Evolutionary conservation across 1,140 invertebrate genomes (phyloP).

Genomic region (Diorhabda sublineata): DNA sequence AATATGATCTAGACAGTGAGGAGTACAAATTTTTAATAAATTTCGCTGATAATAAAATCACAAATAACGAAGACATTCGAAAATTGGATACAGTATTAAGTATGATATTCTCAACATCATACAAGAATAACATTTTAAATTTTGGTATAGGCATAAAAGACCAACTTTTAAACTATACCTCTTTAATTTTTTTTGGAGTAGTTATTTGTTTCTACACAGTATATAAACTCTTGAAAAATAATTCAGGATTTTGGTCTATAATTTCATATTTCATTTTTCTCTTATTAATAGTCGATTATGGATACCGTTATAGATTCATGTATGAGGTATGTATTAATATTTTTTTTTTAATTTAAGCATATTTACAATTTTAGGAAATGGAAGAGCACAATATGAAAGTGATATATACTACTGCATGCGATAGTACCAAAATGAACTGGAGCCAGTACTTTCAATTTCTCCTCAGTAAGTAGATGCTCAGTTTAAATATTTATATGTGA

Average conservation of each 20-base stretch:
- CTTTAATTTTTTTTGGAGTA: not conserved
- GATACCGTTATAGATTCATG: constrained; percentile 21
- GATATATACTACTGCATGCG: constrained; percentile 23
- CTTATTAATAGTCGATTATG: constrained; percentile 27
- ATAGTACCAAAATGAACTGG: constrained; percentile 25
- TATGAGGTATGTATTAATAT: constrained; percentile 20
- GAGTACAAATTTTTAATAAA: constrained; percentile 21
- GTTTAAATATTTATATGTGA: too few relatives aligned
- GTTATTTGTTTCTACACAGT: not conserved
- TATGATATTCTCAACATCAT: constrained; percentile 20
- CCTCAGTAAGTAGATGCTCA: constrained; percentile 18
- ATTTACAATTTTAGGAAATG: constrained; percentile 20
- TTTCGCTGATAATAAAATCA: constrained; percentile 18
- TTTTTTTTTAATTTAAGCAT: not conserved
- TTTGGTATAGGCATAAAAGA: constrained; percentile 10
- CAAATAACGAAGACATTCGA: constrained; percentile 20
- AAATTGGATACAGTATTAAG: constrained; percentile 26
- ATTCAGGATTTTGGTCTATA: constrained; percentile 25
- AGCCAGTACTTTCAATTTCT: constrained; percentile 19
- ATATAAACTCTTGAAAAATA: constrained; percentile 16
- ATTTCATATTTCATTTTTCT: constrained; percentile 23
- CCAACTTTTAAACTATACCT: constrained; percentile 10
- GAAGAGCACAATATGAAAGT: constrained; percentile 28
- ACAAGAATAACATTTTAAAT: constrained; percentile 17
- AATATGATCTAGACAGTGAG: constrained; percentile 18